Base-by-base conservation (phyloP, 2,888 invertebrate genomes). In the Dascillus cervinus region DNA sequence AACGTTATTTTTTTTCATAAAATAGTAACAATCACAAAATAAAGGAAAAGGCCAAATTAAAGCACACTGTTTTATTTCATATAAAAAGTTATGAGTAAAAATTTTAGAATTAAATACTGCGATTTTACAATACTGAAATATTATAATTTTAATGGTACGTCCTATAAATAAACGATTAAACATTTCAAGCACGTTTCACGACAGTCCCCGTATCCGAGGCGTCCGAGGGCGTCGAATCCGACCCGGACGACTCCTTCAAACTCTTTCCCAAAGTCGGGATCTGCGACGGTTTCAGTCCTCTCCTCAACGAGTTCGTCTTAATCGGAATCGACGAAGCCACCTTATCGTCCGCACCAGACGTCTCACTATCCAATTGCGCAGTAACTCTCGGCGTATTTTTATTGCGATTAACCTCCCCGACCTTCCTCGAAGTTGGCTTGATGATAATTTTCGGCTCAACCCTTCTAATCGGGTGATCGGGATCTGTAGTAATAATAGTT, bases 381-480 rank as follows among this genome's bases (percentile, higher is more conserved):
- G 66, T 63, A 1, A 75, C 71, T 52, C 73, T 65, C 4, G 75
- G 70, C 29, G 67, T 62, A 46, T 67, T 65, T 34, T 58, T 53
- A 3, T 41, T 36, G 22, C 36, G 52, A 31, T 53, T 51, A 8
- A 44, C 45, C 12, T 53, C 53, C 10, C 41, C 49, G 5, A 47
- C 48, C 29, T 55, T 60, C 35, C 60, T 63, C 2, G 56, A 50
- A 22, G 69, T 65, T 4, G 79, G 71, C 46, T 74, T 75, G 11
- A 79, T 77, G 17, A 78, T 66, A 34, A 79, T 71, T 52, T 72
- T 75, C 1, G 75, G 70, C 47, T 80, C 77, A 14, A 53, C 50
- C 34, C 68, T 58, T 26, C 59, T 64, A 10, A 58, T 58, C 11
- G 66, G 56, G 29, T 57, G 56, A 39, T 58, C 57, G 30, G 67